Evolutionary conservation across 2,888 invertebrate species (phyloP).

Genomic region (Drosophila pseudotakahashii): DNA sequence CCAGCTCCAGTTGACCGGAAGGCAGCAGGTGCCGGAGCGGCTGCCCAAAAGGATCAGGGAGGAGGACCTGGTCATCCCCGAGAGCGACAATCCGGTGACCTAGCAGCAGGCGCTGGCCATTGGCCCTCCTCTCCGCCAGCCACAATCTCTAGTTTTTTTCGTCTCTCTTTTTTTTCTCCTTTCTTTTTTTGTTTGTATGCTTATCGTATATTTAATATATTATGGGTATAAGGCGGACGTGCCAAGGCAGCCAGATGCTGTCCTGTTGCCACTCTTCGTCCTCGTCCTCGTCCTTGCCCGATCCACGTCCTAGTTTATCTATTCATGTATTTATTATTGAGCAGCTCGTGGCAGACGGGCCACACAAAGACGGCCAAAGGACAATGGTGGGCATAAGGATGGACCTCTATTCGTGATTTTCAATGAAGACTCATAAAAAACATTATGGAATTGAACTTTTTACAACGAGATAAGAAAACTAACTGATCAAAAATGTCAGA

Average conservation of each 20-base stretch:
- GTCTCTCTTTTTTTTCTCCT: not conserved
- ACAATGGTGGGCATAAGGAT: not conserved
- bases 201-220: constrained; percentile 39
- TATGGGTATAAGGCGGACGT: constrained; percentile 34
- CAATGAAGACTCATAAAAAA: not conserved
- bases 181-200: constrained; percentile 6
- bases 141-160: constrained; percentile 15
- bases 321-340: constrained; percentile 31
- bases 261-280: constrained; percentile 7
- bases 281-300: constrained; percentile 1
- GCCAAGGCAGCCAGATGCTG: constrained; percentile 29
- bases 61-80: constrained; percentile 54
- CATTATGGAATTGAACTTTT: too few relatives aligned
- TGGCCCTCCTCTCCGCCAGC: not conserved
- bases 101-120: not conserved
- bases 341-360: constrained; percentile 14
- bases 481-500: too few relatives aligned
- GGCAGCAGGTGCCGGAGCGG: constrained; percentile 33
- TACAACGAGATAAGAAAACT: too few relatives aligned
- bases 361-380: not conserved
- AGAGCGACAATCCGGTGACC: constrained; percentile 52
- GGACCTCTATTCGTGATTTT: not conserved
- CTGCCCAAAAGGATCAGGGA: constrained; percentile 56
- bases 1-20: constrained; percentile 45
- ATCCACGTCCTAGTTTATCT: constrained; percentile 15